Conservation (phyloP, 2,888 invertebrate genomes). For the Trissoscelio sp. region DNA sequence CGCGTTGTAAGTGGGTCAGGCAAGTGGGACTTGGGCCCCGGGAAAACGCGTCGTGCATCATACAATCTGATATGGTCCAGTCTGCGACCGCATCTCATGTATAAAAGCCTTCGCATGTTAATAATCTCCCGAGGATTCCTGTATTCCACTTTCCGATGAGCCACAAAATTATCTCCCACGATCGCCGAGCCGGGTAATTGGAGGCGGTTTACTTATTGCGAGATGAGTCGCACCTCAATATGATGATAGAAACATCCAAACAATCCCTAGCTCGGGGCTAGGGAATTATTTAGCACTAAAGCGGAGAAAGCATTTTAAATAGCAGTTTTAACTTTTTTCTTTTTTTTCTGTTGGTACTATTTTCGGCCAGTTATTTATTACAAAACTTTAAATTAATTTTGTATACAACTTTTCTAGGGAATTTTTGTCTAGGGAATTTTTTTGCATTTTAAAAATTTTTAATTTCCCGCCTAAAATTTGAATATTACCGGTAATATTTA, state of each 20-base stretch:
- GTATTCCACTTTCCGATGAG: slow-evolving; percentile 66
- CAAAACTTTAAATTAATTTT: no score
- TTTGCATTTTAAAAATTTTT: no score
- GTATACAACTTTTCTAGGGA: no score
- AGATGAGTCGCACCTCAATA: slow-evolving; percentile 46
- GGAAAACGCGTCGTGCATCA: slow-evolving; percentile 62
- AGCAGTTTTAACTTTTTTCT: no score
- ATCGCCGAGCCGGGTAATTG: slow-evolving; percentile 55
- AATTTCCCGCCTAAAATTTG: no score
- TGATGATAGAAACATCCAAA: slow-evolving; percentile 45
- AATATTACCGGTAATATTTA: no score
- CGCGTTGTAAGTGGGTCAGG: slow-evolving; percentile 41
- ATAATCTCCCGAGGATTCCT: slow-evolving; percentile 58
- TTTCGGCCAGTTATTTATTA: no score
- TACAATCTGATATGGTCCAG: slow-evolving; percentile 67
- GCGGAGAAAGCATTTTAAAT: no score
- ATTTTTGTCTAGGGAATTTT: no score
- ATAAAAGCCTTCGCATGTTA: slow-evolving; percentile 52
- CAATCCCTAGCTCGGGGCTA: slow-evolving; percentile 28
- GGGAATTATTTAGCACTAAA: slow-evolving; percentile 4
- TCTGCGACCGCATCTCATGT: slow-evolving; percentile 49
- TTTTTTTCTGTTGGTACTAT: no score
- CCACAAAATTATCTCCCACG: slow-evolving; percentile 67
- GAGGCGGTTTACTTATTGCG: slow-evolving; percentile 54
- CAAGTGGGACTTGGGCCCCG: slow-evolving; percentile 60